Base-by-base conservation (phyloP, 2,113 vertebrate species). In the Heloderma charlesbogerti region DNA sequence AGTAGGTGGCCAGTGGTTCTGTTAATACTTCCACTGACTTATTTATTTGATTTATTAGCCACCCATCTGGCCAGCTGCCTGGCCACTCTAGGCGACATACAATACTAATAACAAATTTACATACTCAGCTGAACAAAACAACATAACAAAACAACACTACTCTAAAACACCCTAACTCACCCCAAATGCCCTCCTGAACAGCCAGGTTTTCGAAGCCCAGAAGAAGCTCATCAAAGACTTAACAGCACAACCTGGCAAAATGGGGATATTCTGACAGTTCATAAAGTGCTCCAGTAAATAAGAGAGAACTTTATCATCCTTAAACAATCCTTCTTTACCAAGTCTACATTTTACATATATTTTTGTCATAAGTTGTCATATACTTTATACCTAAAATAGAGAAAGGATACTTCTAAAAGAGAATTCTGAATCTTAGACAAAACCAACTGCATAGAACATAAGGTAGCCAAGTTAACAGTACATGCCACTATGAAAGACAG, bases 401-500 rank as follows among this genome's bases (percentile, higher is more conserved):
- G 75, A 54, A n/a, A 34, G 6, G 4, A 54, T 37, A 93, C 57
- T 88, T 88, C 88, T 92, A 22, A 78, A 69, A 66, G 3, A 72
- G 1, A 29, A 6, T 89, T 69, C 88, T 71, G 89, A 90, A 95
- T 95, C 91, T 93, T 40, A 74, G 0, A 0, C 91, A 94, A 95
- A 93, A 67, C 43, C 40, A 69, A 83, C 6, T 63, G 84, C 0
- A 27, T 87, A 91, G 94, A 92, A 93, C 89, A 93, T 87, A 87
- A 92, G 57, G 66, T 90, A 93, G 72, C 63, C 90, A 84, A 94
- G 94, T 66, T 94, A 88, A 94, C 85, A 93, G 63, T 91, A 94
- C 84, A 96, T n/a, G 84, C 93, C 87, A 84, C 83, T 37, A n/a
- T 92, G 86, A 95, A 95, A 93, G 94, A 85, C 40, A 86, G 84